phyloP scores from a whole-genome alignment of 2,113 vertebrate genomes.

The Corythornis madagascariensis region DNA sequence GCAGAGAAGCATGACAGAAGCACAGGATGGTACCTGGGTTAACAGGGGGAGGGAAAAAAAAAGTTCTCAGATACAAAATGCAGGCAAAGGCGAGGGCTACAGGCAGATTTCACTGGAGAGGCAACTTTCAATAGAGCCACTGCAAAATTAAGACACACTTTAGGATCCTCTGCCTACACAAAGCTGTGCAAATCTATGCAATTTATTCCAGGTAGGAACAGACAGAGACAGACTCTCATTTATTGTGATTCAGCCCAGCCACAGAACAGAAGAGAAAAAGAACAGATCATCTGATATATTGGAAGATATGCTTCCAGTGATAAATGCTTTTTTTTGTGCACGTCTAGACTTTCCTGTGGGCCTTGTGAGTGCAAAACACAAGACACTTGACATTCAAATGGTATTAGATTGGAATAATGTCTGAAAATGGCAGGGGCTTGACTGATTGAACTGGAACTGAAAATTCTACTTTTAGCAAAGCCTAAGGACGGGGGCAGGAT shows the following conservation, averaged over 20 bases:
- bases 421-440: slow-evolving; percentile 29
- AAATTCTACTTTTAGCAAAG: slow-evolving; percentile 49
- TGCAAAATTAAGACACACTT: slow-evolving; percentile 44
- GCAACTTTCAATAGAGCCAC: not conserved
- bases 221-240: not conserved
- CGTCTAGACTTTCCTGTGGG: slow-evolving; percentile 40
- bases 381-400: slow-evolving; percentile 50
- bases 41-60: not conserved
- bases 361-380: slow-evolving; percentile 16
- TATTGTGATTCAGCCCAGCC: slow-evolving; percentile 24
- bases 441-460: slow-evolving; percentile 46
- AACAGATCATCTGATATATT: slow-evolving; percentile 11
- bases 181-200: slow-evolving; percentile 40
- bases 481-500: slow-evolving; percentile 3
- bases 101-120: slow-evolving; percentile 15
- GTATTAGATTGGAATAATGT: slow-evolving; percentile 33
- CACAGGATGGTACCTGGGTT: slow-evolving; percentile 16
- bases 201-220: slow-evolving; percentile 51
- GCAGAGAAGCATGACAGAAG: slow-evolving; percentile 1
- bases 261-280: slow-evolving; percentile 23
- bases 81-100: slow-evolving; percentile 10
- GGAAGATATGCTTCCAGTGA: not conserved
- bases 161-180: slow-evolving; percentile 30
- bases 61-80: not conserved
- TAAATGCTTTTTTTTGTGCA: not conserved